Conservation (phyloP, 2,113 vertebrate genomes). For the Chaenocephalus aceratus region DNA sequence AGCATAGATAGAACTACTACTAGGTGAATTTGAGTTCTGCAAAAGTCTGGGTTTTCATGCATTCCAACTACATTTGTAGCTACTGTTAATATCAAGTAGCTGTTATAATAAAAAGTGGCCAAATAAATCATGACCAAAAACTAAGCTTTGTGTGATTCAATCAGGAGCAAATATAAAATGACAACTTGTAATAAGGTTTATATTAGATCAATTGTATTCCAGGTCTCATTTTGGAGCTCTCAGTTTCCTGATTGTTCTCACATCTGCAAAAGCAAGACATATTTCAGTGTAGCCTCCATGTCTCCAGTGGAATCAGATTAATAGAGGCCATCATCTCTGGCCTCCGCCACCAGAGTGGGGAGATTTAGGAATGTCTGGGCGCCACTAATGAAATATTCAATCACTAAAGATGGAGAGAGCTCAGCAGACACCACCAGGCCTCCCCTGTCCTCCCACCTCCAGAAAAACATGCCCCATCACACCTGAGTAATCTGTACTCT, state of each 20-base stretch:
- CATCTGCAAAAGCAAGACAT: constrained; percentile 76
- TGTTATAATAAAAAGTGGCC: neutral
- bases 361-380: constrained; percentile 65
- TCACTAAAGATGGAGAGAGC: constrained; percentile 57
- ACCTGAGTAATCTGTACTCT: constrained; percentile 54
- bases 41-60: neutral
- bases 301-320: constrained; percentile 75
- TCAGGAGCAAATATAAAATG: neutral
- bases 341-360: constrained; percentile 61
- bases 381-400: constrained; percentile 70
- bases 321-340: constrained; percentile 75
- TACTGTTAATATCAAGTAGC: neutral
- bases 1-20: neutral
- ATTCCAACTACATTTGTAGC: no score
- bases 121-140: neutral
- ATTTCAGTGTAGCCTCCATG: constrained; percentile 68
- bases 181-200: neutral
- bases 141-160: neutral
- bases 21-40: neutral
- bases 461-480: constrained; percentile 55
- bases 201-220: neutral
- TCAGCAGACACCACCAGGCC: constrained; percentile 43
- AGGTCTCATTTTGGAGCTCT: neutral
- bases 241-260: constrained; percentile 57
- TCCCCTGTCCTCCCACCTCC: constrained; percentile 61